These are phyloP conservation scores for Sebastes fasciatus DNA, from an alignment of 2,113 vertebrate species.

Conservation along the genomic window DNA sequence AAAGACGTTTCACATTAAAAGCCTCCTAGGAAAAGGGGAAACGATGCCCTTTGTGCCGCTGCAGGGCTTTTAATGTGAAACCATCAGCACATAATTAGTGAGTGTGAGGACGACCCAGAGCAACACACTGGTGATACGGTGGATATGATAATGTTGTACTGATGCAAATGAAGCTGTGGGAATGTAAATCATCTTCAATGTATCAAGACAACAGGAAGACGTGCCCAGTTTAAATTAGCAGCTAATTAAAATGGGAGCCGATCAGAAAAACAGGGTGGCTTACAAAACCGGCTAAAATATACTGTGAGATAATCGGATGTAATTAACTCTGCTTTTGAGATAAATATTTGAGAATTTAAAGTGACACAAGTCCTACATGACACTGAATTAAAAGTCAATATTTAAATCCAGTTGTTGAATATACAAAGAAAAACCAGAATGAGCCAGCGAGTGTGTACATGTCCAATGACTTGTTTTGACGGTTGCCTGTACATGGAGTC, in stretches of 20 bases:
- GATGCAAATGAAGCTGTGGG: not conserved
- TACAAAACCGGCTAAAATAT: not conserved
- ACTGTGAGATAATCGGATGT: not conserved
- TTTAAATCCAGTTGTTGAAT: not conserved
- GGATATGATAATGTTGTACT: not conserved
- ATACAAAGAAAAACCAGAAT: not conserved
- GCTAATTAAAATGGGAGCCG: not conserved
- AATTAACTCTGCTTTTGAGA: not conserved
- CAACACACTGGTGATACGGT: not conserved
- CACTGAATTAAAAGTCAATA: not conserved
- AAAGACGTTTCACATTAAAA: not conserved
- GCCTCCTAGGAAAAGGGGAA: not conserved
- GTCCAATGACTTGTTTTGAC: conserved; percentile 7
- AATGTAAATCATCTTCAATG: not conserved
- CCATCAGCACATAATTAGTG: not conserved
- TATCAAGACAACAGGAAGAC: not conserved
- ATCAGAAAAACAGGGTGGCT: not conserved
- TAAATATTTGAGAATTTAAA: not conserved
- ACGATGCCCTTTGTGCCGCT: not conserved
- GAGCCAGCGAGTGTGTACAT: not conserved
- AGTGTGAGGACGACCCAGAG: not conserved
- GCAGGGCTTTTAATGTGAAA: conserved; percentile 12
- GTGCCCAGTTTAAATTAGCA: not conserved
- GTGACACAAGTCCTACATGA: not conserved
- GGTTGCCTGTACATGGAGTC: not conserved